These are phyloP conservation scores for Araneus ventricosus DNA, from an alignment of 1,140 invertebrate species.

Conservation along the genomic window DNA sequence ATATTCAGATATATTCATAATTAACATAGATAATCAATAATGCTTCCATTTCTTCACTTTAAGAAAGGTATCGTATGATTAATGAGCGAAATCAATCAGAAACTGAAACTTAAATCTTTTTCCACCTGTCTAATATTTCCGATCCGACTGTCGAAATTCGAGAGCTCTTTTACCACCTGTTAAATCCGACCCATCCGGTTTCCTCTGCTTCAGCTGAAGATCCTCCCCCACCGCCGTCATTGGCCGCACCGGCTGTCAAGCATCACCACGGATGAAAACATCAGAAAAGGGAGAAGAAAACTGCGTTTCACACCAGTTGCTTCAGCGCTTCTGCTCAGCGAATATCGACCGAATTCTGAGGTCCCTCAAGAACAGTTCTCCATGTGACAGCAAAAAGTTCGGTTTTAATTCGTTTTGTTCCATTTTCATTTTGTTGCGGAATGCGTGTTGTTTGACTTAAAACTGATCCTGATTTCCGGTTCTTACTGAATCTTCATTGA, in stretches of 20 bases:
- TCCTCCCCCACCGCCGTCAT: conserved; percentile 34
- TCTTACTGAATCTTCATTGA: neutral
- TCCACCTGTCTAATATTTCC: neutral
- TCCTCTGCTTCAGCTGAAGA: neutral
- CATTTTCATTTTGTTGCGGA: neutral
- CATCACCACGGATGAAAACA: too few relatives aligned
- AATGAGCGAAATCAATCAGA: neutral
- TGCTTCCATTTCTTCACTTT: too few relatives aligned
- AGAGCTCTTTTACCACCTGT: neutral
- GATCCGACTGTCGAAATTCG: neutral
- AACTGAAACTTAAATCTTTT: neutral
- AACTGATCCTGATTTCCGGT: neutral
- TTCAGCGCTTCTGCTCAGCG: neutral
- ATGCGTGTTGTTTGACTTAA: neutral
- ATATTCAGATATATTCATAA: too few relatives aligned
- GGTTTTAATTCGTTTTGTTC: neutral
- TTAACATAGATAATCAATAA: too few relatives aligned
- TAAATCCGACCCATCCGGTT: conserved; percentile 20
- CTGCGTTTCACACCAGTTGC: neutral
- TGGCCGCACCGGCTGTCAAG: conserved; percentile 7
- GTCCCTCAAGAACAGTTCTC: neutral
- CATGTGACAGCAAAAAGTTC: neutral
- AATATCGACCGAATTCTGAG: neutral
- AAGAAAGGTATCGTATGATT: neutral
- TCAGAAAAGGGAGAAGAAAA: too few relatives aligned